Evolutionary conservation across 92 coral and sea anemone species (phyloP).

Genomic region (Galaxea fascicularis): DNA sequence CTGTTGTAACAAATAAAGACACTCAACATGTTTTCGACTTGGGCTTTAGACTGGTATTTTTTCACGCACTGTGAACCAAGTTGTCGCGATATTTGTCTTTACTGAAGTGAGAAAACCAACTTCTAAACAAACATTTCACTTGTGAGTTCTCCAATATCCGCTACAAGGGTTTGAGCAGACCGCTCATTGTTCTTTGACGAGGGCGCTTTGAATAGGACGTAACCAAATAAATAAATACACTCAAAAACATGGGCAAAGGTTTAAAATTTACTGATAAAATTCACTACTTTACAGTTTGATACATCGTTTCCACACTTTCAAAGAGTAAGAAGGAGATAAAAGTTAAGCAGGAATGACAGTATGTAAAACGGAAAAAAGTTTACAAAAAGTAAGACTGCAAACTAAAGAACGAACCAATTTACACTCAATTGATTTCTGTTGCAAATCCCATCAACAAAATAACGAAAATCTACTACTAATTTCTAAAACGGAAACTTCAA

Average conservation of each 20-base stretch:
- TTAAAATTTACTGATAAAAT: conserved; percentile 55
- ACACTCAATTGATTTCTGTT: neutral
- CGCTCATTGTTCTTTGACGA: neutral
- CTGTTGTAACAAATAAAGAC: neutral
- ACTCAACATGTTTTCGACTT: neutral
- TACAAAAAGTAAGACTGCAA: neutral
- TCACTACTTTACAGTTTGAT: conserved; percentile 50
- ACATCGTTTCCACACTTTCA: conserved; percentile 22
- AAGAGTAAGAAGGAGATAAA: conserved; percentile 16
- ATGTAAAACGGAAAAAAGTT: conserved; percentile 6
- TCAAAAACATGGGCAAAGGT: neutral
- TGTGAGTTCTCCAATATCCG: conserved; percentile 42
- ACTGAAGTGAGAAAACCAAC: conserved; percentile 4
- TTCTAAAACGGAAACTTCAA: conserved; percentile 11
- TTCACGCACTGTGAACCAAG: neutral
- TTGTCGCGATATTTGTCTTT: conserved; percentile 46
- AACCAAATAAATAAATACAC: conserved; percentile 16
- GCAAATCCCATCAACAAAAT: conserved; percentile 1
- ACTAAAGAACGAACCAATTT: neutral
- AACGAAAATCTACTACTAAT: neutral
- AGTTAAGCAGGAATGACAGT: neutral
- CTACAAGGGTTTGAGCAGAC: neutral
- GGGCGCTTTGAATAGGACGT: neutral
- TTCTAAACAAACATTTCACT: conserved; percentile 51
- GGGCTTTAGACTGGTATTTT: neutral